Evolutionary conservation across 2,113 vertebrate species (phyloP), one percentile per base, ranked within the genome.

Genomic region (Rissa tridactyla): DNA sequence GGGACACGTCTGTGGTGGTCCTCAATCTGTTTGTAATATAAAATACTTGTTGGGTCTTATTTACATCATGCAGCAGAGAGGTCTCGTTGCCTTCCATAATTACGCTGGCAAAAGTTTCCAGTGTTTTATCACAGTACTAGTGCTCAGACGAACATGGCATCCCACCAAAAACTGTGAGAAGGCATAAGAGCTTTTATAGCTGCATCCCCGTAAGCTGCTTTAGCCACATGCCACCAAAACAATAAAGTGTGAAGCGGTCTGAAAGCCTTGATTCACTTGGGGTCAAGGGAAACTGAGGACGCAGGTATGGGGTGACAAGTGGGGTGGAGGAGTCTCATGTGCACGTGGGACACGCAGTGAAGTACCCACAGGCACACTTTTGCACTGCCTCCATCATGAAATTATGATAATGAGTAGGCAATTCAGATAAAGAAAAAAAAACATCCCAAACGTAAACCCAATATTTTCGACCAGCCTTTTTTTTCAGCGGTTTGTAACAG

Each of bases 21-120:
- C 87, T 88, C 84, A 87, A 73, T 94, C 93, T 96, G 94, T 91
- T 97, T 90, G 57, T 82, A 95, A 96, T 95, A 93, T 6, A 69
- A 38, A 81, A 64, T 68, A n/a, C 49, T 82, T 54, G 49, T 64
- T 88, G 60, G 22, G 25, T 93, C 44, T 82, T 82, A 89, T 86
- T 95, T 85, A 87, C 81, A 95, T 62, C 3, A 8, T 17, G 47
- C 51, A 66, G 38, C 27, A 91, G 80, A 91, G 60, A 89, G 22
- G n/a, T 71, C 57, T 64, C 52, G 18, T 29, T 95, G 91, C 62
- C 76, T 90, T 86, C 65, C 55, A 55, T 78, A 87, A 91, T 79
- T 75, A 61, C 0, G 0, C 69, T 76, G 57, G 77, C 78, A 82
- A 36, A 82, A 84, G 27, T 30, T 92, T 87, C 82, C 84, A 65